Evolutionary conservation across 1,140 invertebrate species (phyloP).

Genomic region (Bathynomus jamesi): DNA sequence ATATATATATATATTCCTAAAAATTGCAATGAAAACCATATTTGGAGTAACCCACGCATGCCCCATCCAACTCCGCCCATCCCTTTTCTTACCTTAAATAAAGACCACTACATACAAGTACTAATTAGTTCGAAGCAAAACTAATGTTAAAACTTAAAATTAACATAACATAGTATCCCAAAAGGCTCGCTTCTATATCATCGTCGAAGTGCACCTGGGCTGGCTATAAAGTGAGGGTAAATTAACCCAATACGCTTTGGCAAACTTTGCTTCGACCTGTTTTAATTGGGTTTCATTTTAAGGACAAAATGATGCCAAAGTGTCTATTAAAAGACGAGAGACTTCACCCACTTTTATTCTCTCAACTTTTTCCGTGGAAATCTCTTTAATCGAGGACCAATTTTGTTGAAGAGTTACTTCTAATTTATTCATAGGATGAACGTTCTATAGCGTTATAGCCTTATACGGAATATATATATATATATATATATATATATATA

Average conservation of each 20-base stretch:
- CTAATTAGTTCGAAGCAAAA: not conserved
- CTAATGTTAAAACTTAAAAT: not conserved
- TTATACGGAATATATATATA: too few species aligned
- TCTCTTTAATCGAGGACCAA: not conserved
- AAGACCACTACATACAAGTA: not conserved
- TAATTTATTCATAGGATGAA: constrained; percentile 1
- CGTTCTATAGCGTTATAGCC: not conserved
- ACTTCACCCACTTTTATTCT: not conserved
- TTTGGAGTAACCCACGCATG: too few species aligned
- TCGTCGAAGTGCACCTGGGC: not conserved
- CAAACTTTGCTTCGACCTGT: not conserved
- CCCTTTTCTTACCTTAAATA: too few species aligned
- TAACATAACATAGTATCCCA: not conserved
- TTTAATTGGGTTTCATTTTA: not conserved
- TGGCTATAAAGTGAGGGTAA: not conserved
- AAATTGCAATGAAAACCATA: too few species aligned
- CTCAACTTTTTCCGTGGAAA: not conserved
- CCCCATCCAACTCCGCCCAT: too few species aligned
- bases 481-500: too few species aligned
- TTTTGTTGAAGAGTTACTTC: not conserved
- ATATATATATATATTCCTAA: too few species aligned
- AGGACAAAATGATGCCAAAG: not conserved
- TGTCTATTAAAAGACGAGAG: not conserved
- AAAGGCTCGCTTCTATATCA: not conserved
- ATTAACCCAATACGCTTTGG: not conserved